Evolutionary conservation across 2,113 vertebrate species (phyloP), one percentile per base, ranked within the genome.

Genomic region (Colistium nudipinnis): DNA sequence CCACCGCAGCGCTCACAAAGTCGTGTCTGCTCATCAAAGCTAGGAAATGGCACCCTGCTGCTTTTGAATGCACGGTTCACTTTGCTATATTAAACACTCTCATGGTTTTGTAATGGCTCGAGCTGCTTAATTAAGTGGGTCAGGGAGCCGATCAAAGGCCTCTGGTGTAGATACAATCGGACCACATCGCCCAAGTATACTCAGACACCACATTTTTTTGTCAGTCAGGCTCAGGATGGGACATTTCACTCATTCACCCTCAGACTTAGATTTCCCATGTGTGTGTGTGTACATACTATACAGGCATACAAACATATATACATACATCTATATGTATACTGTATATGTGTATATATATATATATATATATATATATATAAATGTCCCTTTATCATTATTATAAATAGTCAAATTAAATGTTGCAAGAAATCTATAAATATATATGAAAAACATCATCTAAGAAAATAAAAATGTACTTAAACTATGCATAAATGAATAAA

Each of bases 1-100:
- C 62, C 74, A 8, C 75, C 9, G 57, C 61, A n/a, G 7, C 43
- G 7, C 63, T 67, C 39, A 30, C 54, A 65, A 60, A 76, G 62
- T 80, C 73, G 8, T 68, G 78, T 80, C 74, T 74, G 53, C 72
- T 80, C 77, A 81, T 89, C 87, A 91, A 89, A 90, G 80, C 74
- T 24, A 39, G 70, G 68, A 54, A 78, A 80, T 68, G 55, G 76
- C 83, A 63, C 77, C 75, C 77, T 12, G 76, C 86, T 83, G 85
- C 66, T 89, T 71, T 61, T 44, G 60, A 70, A 88, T 82, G 80
- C 63, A 74, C 54, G 78, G 51, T 64, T 82, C 78, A 76, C 70
- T 90, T 84, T 82, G 82, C 81, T 78, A 60, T 87, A 88, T 88
- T 88, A 85, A 78, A 78, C 68, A 70, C 55, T 62, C 63, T 70